Base-by-base conservation (phyloP, 1,140 invertebrate genomes). In the Drosophila mojavensis region DNA sequence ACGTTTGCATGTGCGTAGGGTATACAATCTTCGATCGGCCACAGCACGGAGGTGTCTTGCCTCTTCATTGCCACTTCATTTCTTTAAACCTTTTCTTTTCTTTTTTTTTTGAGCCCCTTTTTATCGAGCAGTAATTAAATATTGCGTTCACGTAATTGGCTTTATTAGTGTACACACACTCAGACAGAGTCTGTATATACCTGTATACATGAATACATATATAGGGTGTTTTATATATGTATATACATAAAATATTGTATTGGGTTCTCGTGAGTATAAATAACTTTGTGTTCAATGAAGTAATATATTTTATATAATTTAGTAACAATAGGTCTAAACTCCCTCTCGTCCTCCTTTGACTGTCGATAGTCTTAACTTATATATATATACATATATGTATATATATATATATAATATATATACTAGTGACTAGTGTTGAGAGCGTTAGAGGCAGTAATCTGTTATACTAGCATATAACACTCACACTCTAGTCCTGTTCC, bases 71-170 rank as follows among this genome's bases (percentile, higher is more conserved):
- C 20, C 36, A 72, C 45, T 63, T 75, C 54, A 36, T 36, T 50
- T 71, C 33, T 30, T 61, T 43, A 56, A 64, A 30, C 60, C 28
- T 65, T 58, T 17, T 17, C 17, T 17, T 17, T 17, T 17, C 17
- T 17, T 17, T 17, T 17, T 17, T 17, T 17, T 17, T 36, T 69
- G 20, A 59, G 53, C 59, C 47, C n/a, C 30, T 45, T 61, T 78
- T 67, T 71, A 62, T 66, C 48, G 70, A 67, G 48, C 58, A 59
- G 53, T 64, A 79, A 69, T 70, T 79, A 79, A 81, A 63, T 79
- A 81, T 79, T 79, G 64, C 61, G 61, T 69, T 72, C 79, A 79
- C 77, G 79, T 77, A 79, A 76, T 76, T 75, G 71, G 71, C 60
- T 69, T 30, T 78, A 73, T 75, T 47, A 64, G 48, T 63, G 33